phyloP scores from a whole-genome alignment of 2,113 vertebrate species.

The Xiphophorus couchianus region DNA sequence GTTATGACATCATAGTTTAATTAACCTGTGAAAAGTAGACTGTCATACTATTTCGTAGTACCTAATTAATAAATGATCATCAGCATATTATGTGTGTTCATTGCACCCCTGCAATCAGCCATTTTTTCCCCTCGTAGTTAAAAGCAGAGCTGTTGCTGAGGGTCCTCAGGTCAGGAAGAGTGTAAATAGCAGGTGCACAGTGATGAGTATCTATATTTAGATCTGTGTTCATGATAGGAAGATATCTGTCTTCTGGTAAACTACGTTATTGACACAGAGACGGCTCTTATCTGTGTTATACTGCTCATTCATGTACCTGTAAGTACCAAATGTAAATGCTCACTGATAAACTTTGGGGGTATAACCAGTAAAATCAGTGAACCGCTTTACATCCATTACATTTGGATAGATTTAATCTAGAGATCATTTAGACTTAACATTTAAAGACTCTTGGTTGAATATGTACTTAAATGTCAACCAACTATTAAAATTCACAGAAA shows the following conservation, averaged over 20 bases:
- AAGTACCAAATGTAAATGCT: not conserved
- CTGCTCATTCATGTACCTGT: slow-evolving; percentile 11
- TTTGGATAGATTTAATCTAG: not conserved
- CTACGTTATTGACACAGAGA: slow-evolving; percentile 27
- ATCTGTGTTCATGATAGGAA: slow-evolving; percentile 54
- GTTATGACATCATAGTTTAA: not conserved
- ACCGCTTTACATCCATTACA: not conserved
- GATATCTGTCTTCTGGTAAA: slow-evolving; percentile 47
- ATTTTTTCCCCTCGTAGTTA: slow-evolving; percentile 34
- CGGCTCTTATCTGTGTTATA: not conserved
- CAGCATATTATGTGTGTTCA: slow-evolving; percentile 17
- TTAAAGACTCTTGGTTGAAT: not conserved
- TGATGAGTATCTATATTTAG: slow-evolving; percentile 69
- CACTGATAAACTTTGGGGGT: not conserved
- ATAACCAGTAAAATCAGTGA: not conserved
- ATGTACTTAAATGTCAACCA: not conserved
- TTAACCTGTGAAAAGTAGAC: too few relatives aligned
- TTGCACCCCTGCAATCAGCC: not conserved
- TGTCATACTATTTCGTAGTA: not conserved
- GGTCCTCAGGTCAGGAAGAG: slow-evolving; percentile 27
- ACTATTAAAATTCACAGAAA: not conserved
- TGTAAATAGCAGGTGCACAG: slow-evolving; percentile 65
- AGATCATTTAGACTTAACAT: not conserved
- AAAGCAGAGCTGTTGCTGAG: slow-evolving; percentile 72
- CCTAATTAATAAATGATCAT: not conserved